Conservation (phyloP, 2,113 vertebrate genomes). For the Mustela lutreola region DNA sequence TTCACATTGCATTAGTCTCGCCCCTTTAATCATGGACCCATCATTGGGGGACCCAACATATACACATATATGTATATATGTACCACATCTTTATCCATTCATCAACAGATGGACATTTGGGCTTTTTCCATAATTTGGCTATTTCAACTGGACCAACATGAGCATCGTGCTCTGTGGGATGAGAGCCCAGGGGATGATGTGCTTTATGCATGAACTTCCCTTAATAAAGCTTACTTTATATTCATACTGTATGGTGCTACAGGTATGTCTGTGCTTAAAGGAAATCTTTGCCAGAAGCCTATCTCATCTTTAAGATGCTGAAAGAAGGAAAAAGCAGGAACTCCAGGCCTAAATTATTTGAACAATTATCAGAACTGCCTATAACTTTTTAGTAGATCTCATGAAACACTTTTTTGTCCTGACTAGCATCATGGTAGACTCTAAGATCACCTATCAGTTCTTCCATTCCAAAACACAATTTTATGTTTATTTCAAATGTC, state of each 20-base stretch:
- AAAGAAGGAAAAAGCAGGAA: background rate
- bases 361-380: background rate
- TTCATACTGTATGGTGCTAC: background rate
- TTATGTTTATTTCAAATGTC: background rate
- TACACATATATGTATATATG: too few relatives aligned
- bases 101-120: background rate
- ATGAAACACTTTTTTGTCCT: background rate
- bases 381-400: background rate
- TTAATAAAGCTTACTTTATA: background rate
- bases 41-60: too few relatives aligned
- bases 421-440: too few relatives aligned
- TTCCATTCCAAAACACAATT: background rate
- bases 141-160: background rate
- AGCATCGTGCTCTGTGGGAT: background rate
- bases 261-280: background rate
- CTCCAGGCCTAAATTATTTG: background rate
- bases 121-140: background rate
- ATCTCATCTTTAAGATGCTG: background rate
- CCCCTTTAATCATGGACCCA: too few relatives aligned
- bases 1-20: too few relatives aligned
- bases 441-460: background rate
- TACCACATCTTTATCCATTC: background rate
- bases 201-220: background rate
- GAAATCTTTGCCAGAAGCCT: background rate
- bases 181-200: background rate